A percentile compares a stretch with the other conserved stretches of the same genome.
phyloP scores from a whole-genome alignment of 2,113 vertebrate species.

The Parus major region DNA sequence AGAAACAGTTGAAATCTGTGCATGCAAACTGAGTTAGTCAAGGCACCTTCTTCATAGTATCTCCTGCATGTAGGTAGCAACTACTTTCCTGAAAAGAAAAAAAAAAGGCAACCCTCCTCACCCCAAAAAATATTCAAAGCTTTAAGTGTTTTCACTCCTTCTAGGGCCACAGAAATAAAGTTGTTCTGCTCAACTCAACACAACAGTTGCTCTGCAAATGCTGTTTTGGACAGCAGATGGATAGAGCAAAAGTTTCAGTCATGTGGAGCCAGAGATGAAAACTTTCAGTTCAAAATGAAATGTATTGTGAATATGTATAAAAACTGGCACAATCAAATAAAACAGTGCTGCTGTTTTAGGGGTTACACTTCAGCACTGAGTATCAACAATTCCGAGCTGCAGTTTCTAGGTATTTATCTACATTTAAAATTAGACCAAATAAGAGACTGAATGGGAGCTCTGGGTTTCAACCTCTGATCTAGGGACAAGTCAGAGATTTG shows the following conservation, averaged over 20 bases:
- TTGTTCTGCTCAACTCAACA: background rate
- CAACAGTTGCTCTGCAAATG: background rate
- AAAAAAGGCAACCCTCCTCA: accelerated
- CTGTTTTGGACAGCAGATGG: background rate
- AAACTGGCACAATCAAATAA: background rate
- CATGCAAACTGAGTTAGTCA: background rate
- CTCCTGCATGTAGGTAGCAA: background rate
- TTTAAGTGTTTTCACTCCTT: background rate
- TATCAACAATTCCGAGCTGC: background rate
- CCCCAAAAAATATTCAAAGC: accelerated
- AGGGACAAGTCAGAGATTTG: background rate
- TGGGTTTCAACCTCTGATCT: background rate
- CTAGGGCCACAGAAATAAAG: background rate
- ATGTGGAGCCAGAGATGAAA: background rate
- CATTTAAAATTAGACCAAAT: background rate
- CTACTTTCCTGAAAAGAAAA: background rate
- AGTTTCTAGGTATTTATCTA: background rate
- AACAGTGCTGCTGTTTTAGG: background rate
- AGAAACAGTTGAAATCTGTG: background rate
- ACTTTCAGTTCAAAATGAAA: background rate
- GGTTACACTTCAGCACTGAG: background rate
- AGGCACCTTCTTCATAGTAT: background rate
- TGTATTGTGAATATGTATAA: background rate
- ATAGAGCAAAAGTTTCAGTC: background rate
- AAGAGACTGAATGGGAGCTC: background rate